Percentiles rank a stretch among this genome's conserved stretches.
Conservation (phyloP, 2,797 vertebrate genomes). For the Ctenopoma kingsleyae region DNA sequence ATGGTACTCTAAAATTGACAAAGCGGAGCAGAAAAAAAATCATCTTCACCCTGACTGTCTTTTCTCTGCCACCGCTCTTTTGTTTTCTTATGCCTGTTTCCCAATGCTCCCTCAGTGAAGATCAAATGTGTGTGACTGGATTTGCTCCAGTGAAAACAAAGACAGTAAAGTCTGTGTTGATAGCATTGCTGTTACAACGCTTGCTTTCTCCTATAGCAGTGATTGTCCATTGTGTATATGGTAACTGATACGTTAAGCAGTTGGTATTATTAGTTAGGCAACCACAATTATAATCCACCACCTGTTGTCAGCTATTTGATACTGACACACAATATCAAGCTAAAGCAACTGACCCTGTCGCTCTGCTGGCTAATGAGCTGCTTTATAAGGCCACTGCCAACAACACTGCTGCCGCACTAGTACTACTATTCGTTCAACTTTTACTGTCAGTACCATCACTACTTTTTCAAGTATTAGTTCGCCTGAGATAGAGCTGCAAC, state of each 20-base stretch:
- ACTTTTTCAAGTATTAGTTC: neutral
- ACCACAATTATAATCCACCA: conserved; percentile 75
- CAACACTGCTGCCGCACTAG: conserved; percentile 14
- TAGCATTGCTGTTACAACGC: conserved; percentile 50
- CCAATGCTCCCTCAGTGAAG: conserved; percentile 40
- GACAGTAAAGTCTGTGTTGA: conserved; percentile 58
- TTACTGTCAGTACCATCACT: neutral
- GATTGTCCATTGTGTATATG: conserved; percentile 71
- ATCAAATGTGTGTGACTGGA: conserved; percentile 65
- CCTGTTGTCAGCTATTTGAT: conserved; percentile 80
- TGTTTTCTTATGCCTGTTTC: conserved; percentile 47
- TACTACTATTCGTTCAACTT: neutral
- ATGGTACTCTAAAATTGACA: conserved; percentile 83
- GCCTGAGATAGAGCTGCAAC: neutral
- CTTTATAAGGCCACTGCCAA: conserved; percentile 59
- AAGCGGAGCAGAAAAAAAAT: conserved; percentile 71
- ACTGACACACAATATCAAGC: conserved; percentile 75
- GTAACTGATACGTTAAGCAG: conserved; percentile 71
- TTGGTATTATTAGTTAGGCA: conserved; percentile 80
- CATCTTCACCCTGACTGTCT: conserved; percentile 59
- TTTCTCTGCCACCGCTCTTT: conserved; percentile 43
- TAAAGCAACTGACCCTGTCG: conserved; percentile 67
- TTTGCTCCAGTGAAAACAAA: conserved; percentile 72
- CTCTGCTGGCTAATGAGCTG: conserved; percentile 71
- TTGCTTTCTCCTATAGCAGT: conserved; percentile 51